Base-by-base conservation (phyloP, 2,888 invertebrate species). In the Philaethria dido region DNA sequence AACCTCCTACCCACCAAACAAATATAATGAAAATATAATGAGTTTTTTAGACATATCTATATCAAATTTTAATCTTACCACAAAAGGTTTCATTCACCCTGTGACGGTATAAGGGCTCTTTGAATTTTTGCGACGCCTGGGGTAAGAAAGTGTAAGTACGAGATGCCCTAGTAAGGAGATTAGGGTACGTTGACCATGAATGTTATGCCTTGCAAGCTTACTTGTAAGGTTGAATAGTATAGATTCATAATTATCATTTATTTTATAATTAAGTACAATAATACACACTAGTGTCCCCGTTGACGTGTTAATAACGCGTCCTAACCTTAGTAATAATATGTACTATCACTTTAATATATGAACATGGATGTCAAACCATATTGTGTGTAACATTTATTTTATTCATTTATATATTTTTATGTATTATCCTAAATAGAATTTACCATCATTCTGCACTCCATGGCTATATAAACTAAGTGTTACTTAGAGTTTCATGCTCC, bases 151-250 rank as follows among this genome's bases (percentile, higher is more conserved):
- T 84, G 81, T 83, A 80, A 78, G 77, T 80, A 70, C 70, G 70
- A 72, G 73, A 76, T 74, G 70, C 69, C 69, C 69, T 66, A 55
- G 66, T 55, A 36, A 62, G 55, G 55, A 69, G 64, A 59, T 69
- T 68, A 76, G 75, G 77, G 78, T 83, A 80, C 83, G 81, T 77
- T 74, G 71, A 75, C 71, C 74, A 70, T 79, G 86, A 80, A 86
- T 86, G 85, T 87, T 87, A 84, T 83, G 76, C 77, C 75, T 74
- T 77, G n/a, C n/a, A n/a, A n/a, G n/a, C n/a, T 78, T 79, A 75
- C 73, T 74, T 72, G 75, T 71, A 70, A 66, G n/a, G n/a, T 69
- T 64, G 71, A 71, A 73, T 68, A 72, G 70, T 75, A 36, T 65
- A 63, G 62, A 65, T 66, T 63, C 64, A 25, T 63, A 20, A 20